Conservation (phyloP, 2,113 vertebrate genomes). For the Phycodurus eques region DNA sequence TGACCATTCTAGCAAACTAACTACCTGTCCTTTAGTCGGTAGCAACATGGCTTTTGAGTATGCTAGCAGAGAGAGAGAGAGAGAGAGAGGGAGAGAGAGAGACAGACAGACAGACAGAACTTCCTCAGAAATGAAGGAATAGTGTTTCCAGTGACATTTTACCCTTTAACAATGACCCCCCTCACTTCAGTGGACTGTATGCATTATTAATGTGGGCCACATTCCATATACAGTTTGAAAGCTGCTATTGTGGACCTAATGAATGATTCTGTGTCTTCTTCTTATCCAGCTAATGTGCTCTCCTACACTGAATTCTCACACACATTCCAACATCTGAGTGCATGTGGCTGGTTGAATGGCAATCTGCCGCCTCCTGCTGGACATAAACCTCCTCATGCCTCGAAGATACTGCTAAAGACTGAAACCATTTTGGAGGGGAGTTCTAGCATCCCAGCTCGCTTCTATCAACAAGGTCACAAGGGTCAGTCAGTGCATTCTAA, state of each 20-base stretch:
- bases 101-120: constrained; percentile 14
- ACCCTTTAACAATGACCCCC: constrained; percentile 54
- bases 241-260: constrained; percentile 62
- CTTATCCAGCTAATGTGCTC: constrained; percentile 3
- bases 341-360: constrained; percentile 9
- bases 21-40: no score
- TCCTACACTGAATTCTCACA: constrained; percentile 21
- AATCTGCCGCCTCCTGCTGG: constrained; percentile 57
- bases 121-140: constrained; percentile 24
- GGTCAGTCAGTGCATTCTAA: neutral
- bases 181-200: constrained; percentile 46
- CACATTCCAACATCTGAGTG: neutral
- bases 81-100: no score
- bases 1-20: no score
- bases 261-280: constrained; percentile 63
- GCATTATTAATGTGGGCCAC: constrained; percentile 72
- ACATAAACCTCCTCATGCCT: constrained; percentile 2
- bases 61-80: no score
- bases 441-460: neutral
- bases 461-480: neutral
- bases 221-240: constrained; percentile 68
- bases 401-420: neutral
- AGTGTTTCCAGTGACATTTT: constrained; percentile 32
- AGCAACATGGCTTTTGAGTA: no score
- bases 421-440: neutral